A percentile compares a stretch with the other conserved stretches of the same genome.
Conservation (phyloP, 2,888 invertebrate genomes). For the Bombylius major region DNA sequence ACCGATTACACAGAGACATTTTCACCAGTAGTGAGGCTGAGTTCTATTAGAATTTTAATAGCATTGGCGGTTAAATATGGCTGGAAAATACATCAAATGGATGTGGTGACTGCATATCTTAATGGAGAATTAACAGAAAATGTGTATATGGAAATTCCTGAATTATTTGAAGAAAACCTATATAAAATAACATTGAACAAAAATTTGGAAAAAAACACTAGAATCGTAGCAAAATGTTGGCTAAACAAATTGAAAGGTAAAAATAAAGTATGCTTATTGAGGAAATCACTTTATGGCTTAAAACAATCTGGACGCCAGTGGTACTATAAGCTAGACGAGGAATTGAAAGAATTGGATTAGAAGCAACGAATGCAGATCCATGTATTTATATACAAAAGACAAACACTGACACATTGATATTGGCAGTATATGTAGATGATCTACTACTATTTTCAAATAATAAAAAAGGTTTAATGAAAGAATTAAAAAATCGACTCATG, state of each 20-base stretch:
- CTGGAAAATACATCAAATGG: neutral
- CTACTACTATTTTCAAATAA: no score
- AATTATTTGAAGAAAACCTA: neutral
- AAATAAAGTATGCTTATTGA: neutral
- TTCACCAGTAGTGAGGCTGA: neutral
- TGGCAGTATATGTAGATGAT: no score
- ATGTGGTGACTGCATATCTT: neutral
- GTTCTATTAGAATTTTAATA: neutral
- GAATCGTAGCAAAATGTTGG: no score
- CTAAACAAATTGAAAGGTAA: no score
- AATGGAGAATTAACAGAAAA: neutral
- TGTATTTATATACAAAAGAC: no score
- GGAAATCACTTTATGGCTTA: neutral
- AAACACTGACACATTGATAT: no score
- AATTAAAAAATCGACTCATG: no score
- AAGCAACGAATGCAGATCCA: no score
- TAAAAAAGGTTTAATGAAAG: no score
- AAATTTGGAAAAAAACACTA: no score
- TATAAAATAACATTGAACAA: no score
- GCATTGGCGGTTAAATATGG: neutral
- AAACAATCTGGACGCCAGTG: neutral
- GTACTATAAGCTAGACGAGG: neutral
- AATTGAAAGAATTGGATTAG: neutral
- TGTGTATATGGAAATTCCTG: neutral
- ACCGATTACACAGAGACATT: neutral